Percentiles rank a stretch among this genome's conserved stretches.
These are phyloP conservation scores for Protodeltote pygarga DNA, from an alignment of 2,888 invertebrate genomes.

Conservation along the genomic window DNA sequence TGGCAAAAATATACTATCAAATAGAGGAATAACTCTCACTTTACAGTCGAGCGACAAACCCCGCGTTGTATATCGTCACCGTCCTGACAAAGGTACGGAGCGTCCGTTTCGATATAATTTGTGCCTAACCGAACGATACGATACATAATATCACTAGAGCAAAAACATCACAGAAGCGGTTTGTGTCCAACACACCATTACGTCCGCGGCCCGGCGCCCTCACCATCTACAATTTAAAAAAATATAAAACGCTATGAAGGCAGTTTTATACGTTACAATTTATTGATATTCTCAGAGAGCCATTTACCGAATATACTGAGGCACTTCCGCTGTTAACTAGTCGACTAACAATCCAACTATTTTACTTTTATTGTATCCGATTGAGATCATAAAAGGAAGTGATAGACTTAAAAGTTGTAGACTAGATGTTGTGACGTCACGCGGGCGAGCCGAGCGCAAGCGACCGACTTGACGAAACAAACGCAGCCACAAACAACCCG, in stretches of 20 bases:
- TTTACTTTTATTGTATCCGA: slow-evolving; percentile 44
- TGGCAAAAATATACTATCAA: slow-evolving; percentile 78
- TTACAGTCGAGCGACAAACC: slow-evolving; percentile 53
- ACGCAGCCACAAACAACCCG: slow-evolving; percentile 50
- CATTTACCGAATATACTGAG: slow-evolving; percentile 67
- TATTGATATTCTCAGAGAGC: slow-evolving; percentile 72
- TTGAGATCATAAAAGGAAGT: slow-evolving; percentile 71
- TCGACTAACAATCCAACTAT: slow-evolving; percentile 44
- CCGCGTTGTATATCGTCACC: slow-evolving; percentile 45
- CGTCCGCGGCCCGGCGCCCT: slow-evolving; percentile 63
- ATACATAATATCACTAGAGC: slow-evolving; percentile 69
- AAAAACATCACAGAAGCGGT: slow-evolving; percentile 82
- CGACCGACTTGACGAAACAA: slow-evolving; percentile 45
- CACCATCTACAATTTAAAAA: slow-evolving; percentile 75
- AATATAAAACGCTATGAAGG: slow-evolving; percentile 83
- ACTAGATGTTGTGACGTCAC: slow-evolving; percentile 55
- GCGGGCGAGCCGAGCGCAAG: slow-evolving; percentile 44
- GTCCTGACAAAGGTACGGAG: slow-evolving; percentile 17
- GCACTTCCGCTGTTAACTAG: slow-evolving; percentile 76
- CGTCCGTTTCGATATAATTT: slow-evolving; percentile 44
- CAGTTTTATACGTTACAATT: slow-evolving; percentile 72
- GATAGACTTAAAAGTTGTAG: slow-evolving; percentile 54
- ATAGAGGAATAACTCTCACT: slow-evolving; percentile 66
- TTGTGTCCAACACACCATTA: slow-evolving; percentile 70
- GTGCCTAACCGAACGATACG: slow-evolving; percentile 56